phyloP scores from a whole-genome alignment of 2,113 vertebrate species.

The Cygnus atratus region DNA sequence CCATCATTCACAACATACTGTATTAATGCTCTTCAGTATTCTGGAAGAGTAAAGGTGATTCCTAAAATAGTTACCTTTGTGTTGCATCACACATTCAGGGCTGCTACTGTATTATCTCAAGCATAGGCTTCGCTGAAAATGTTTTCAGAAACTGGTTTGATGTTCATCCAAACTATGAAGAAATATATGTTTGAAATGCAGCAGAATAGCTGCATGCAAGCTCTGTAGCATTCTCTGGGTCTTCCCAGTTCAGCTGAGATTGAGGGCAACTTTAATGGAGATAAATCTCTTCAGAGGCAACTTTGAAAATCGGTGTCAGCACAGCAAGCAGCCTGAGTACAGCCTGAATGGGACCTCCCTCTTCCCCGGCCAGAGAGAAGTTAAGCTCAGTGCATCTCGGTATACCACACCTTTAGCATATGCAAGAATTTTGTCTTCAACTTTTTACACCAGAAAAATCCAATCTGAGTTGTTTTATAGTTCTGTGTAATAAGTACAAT shows the following conservation, averaged over 20 bases:
- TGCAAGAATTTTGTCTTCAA: too few species aligned
- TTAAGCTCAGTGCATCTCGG: not conserved
- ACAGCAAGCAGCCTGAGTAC: not conserved
- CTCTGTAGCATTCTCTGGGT: not conserved
- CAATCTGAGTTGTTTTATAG: too few species aligned
- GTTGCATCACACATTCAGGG: not conserved
- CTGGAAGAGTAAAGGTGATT: not conserved
- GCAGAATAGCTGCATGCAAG: not conserved
- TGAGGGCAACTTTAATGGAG: not conserved
- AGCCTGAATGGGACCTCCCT: not conserved
- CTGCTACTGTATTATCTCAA: not conserved
- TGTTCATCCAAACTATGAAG: too few species aligned
- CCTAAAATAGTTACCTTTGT: not conserved
- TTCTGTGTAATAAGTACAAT: too few species aligned
- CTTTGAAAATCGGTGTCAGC: not conserved
- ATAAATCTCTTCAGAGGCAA: not conserved
- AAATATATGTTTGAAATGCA: not conserved
- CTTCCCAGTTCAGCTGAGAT: not conserved
- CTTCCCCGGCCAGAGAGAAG: rapidly evolving
- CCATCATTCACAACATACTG: not conserved
- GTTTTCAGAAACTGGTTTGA: too few species aligned
- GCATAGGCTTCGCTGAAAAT: not conserved
- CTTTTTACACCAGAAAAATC: too few species aligned
- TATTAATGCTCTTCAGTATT: not conserved
- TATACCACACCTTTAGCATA: not conserved